Base-by-base conservation (phyloP, 2,888 invertebrate species). In the Sepiola atlantica region DNA sequence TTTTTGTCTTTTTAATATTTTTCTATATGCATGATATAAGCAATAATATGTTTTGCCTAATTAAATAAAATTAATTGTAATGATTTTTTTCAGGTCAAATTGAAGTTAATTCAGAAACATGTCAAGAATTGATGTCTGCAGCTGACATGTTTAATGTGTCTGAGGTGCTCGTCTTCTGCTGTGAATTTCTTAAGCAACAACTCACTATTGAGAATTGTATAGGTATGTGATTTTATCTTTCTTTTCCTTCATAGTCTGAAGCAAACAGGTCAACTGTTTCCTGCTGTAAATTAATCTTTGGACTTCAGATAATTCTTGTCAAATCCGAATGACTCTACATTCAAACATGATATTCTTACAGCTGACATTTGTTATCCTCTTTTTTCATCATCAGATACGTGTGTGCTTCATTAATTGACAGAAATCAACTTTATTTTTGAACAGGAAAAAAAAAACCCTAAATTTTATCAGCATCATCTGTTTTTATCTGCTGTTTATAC, bases 71-170 rank as follows among this genome's bases (percentile, higher is more conserved):
- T 32, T 21, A 24, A 91, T 94, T 55, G 28, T 94, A 20, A 24
- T 61, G 20, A n/a, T n/a, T 77, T 77, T 32, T 94, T 95, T 20
- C 95, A 97, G 97, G 97, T 91, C 95, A 95, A 90, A 95, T 97
- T 94, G 95, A 96, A 45, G 96, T 97, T 14, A 96, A 95, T 95
- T 98, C 98, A 97, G 98, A 98, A 94, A 98, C 98, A 97, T 99
- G 99, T 94, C 99, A 99, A 97, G 99, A 99, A 96, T 97, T 99
- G 96, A 98, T 99, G 96, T 98, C 98, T 95, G 98, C 99, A 92
- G 99, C 99, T 92, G 99, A 99, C 97, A 99, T 99, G 99, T 97
- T 99, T 95, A 98, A 99, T 97, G 97, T 99, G 93, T 98, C 98
- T 95, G 99, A 99, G 97, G 98, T 98, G 91, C 98, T 99, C 32